Conservation (phyloP, 30 jellyfish, hydroid and myxozoan genomes). For the Catostylus mosaicus region DNA sequence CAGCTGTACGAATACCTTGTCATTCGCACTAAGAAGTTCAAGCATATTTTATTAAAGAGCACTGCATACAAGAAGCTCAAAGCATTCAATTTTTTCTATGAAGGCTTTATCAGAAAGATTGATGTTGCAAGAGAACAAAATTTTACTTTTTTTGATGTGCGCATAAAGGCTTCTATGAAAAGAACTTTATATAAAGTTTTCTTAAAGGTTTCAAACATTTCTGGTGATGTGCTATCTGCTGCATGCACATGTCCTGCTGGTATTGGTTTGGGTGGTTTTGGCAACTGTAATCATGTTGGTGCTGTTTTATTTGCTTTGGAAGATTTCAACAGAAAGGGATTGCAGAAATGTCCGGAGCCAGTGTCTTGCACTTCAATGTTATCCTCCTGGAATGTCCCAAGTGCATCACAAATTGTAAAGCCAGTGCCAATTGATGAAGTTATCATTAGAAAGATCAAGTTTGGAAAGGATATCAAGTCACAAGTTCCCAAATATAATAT, state of each 20-base stretch:
- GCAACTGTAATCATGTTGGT: slow-evolving; percentile 58
- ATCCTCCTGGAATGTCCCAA: slow-evolving; percentile 63
- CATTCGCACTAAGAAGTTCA: slow-evolving; percentile 25
- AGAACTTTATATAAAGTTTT: slow-evolving; percentile 3
- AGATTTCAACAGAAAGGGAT: slow-evolving; percentile 46
- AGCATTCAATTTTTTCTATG: slow-evolving; percentile 32
- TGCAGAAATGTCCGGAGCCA: slow-evolving; percentile 31
- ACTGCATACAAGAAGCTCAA: slow-evolving; percentile 50
- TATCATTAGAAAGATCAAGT: slow-evolving; percentile 30
- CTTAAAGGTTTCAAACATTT: slow-evolving; percentile 24
- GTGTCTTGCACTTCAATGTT: slow-evolving; percentile 48
- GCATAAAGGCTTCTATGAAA: slow-evolving; percentile 44
- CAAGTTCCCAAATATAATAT: slow-evolving; percentile 10
- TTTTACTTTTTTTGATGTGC: slow-evolving; percentile 43
- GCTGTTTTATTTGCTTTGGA: slow-evolving; percentile 50
- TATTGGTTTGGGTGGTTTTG: slow-evolving; percentile 44
- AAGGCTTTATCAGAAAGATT: slow-evolving; percentile 41
- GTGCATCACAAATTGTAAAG: slow-evolving; percentile 10
- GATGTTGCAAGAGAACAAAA: slow-evolving; percentile 19
- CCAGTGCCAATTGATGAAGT: slow-evolving; percentile 58
- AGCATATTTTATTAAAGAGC: slow-evolving; percentile 37
- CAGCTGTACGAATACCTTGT: slow-evolving; percentile 55
- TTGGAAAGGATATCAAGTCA: slow-evolving; percentile 24
- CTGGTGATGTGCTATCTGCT: slow-evolving; percentile 45
- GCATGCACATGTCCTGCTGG: slow-evolving; percentile 65